Conservation (phyloP, 1,140 invertebrate genomes). For the Nephila pilipes region DNA sequence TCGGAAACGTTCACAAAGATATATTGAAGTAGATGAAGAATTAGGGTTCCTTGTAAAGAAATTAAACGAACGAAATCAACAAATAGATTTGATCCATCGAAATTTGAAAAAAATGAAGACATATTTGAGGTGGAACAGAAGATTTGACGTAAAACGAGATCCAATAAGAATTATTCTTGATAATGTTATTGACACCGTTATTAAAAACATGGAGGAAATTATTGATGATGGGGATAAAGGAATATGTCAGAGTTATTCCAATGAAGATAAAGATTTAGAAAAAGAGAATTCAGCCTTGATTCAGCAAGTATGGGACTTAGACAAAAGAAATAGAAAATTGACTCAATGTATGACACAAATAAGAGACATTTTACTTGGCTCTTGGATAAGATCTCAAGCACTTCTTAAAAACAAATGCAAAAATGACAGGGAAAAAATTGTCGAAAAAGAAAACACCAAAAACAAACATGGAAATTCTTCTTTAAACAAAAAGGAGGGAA, state of each 20-base stretch:
- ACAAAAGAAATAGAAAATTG: constrained; percentile 9
- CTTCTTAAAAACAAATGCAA: not conserved
- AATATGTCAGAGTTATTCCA: not conserved
- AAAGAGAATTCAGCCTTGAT: not conserved
- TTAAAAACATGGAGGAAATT: constrained; percentile 8
- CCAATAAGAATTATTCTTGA: not conserved
- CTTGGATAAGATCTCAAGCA: not conserved
- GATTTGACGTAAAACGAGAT: not conserved
- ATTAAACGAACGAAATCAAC: not conserved
- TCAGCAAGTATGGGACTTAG: not conserved
- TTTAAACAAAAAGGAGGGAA: not conserved
- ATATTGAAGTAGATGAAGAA: not conserved
- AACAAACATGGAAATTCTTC: not conserved
- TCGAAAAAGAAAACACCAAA: not conserved
- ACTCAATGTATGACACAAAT: not conserved
- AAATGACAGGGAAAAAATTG: not conserved
- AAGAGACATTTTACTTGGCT: not conserved
- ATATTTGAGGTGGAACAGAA: not conserved
- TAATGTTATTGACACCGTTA: not conserved
- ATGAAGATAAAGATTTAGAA: not conserved
- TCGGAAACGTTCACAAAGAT: not conserved
- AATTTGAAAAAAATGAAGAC: constrained; percentile 30
- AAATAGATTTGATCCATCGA: not conserved
- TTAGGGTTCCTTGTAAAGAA: not conserved
- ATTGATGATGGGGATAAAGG: not conserved